These are phyloP conservation scores for Pristionchus maxplancki DNA, from an alignment of 2,888 invertebrate genomes.

Conservation along the genomic window DNA sequence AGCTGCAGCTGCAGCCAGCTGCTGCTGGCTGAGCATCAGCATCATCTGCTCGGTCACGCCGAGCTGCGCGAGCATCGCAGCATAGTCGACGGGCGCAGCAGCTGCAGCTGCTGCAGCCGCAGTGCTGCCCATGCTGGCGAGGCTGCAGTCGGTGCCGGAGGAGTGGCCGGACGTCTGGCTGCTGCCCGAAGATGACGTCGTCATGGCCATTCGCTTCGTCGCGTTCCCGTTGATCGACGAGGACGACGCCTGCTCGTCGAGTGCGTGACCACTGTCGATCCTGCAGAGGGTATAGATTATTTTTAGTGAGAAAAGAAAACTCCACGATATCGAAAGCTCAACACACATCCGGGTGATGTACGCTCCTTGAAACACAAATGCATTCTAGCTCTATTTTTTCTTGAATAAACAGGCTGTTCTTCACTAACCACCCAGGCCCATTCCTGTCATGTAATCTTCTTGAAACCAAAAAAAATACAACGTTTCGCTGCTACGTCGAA, in stretches of 20 bases:
- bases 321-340: not conserved
- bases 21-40: not conserved
- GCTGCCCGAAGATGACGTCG: not conserved
- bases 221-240: not conserved
- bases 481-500: too few relatives aligned
- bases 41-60: too few relatives aligned
- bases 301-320: not conserved
- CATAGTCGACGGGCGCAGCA: not conserved
- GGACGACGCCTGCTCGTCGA: not conserved
- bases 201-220: not conserved
- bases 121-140: not conserved
- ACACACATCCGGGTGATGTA: not conserved
- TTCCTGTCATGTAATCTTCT: too few relatives aligned
- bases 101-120: constrained; percentile 2
- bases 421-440: too few relatives aligned
- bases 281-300: not conserved
- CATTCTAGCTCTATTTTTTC: not conserved
- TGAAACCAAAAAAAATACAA: too few relatives aligned
- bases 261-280: not conserved
- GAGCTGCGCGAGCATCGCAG: not conserved
- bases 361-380: not conserved
- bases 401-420: too few relatives aligned
- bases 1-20: not conserved
- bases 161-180: constrained; percentile 22
- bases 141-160: constrained; percentile 26